Conservation (phyloP, 2,113 vertebrate genomes). For the Dasypus novemcinctus region DNA sequence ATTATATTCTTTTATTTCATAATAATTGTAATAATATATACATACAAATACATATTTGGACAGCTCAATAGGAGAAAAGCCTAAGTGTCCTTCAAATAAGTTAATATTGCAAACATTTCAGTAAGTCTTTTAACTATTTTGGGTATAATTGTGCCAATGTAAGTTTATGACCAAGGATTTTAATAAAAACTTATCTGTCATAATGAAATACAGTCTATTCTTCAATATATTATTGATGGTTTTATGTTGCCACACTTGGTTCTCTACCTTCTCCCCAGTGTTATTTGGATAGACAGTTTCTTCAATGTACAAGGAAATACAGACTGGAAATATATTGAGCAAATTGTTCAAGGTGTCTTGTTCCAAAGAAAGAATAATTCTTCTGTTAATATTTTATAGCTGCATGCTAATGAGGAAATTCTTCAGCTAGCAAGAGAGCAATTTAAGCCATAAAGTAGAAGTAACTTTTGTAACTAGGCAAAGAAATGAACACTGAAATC, state of each 20-base stretch:
- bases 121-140: neutral
- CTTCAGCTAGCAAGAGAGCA: conserved; percentile 60
- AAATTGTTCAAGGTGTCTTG: conserved; percentile 56
- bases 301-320: conserved; percentile 18
- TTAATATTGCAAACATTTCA: neutral
- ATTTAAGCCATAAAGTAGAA: conserved; percentile 62
- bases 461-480: conserved; percentile 59
- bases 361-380: conserved; percentile 65
- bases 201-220: neutral
- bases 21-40: neutral
- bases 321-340: conserved; percentile 53
- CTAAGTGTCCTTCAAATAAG: neutral
- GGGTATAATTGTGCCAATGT: neutral
- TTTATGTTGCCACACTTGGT: neutral
- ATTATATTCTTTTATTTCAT: neutral
- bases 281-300: conserved; percentile 13
- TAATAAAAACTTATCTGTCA: neutral
- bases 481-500: conserved; percentile 41
- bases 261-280: neutral
- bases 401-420: conserved; percentile 69
- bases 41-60: neutral
- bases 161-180: neutral
- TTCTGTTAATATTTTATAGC: conserved; percentile 71
- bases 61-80: neutral
- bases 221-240: neutral